phyloP scores from a whole-genome alignment of 2,797 vertebrate genomes.

The Macroramphosus scolopax region DNA sequence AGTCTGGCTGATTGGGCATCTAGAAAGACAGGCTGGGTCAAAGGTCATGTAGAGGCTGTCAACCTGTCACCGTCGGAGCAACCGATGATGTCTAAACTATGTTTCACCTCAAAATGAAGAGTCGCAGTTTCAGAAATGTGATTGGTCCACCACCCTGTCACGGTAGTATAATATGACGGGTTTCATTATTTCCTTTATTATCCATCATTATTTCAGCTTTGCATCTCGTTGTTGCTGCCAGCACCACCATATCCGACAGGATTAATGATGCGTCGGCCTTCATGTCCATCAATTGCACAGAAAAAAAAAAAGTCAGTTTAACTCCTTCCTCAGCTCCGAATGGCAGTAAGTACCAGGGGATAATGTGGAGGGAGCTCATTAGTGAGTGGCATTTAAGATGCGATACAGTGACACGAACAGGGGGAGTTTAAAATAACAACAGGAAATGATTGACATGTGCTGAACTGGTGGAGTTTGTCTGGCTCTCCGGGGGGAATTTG shows the following conservation, averaged over 20 bases:
- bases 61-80: constrained; percentile 35
- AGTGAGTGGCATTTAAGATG: constrained; percentile 62
- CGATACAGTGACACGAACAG: constrained; percentile 44
- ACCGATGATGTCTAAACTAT: constrained; percentile 19
- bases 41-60: constrained; percentile 44
- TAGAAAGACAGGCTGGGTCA: constrained; percentile 32
- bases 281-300: constrained; percentile 33
- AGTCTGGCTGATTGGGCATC: constrained; percentile 42
- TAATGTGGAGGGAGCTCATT: constrained; percentile 55
- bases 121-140: constrained; percentile 12
- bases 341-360: constrained; percentile 44
- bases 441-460: constrained; percentile 49
- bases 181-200: constrained; percentile 33
- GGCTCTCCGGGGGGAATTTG: too few species aligned
- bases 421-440: constrained; percentile 59
- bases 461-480: constrained; percentile 34
- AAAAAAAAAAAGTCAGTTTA: constrained; percentile 16
- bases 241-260: constrained; percentile 35
- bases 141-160: constrained; percentile 13
- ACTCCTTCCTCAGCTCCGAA: constrained; percentile 41
- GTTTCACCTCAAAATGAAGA: constrained; percentile 22
- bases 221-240: constrained; percentile 17
- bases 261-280: constrained; percentile 45
- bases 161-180: constrained; percentile 7
- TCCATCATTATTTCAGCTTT: constrained; percentile 26